Conservation (phyloP, 2,113 vertebrate genomes). For the Anthoscopus minutus region DNA sequence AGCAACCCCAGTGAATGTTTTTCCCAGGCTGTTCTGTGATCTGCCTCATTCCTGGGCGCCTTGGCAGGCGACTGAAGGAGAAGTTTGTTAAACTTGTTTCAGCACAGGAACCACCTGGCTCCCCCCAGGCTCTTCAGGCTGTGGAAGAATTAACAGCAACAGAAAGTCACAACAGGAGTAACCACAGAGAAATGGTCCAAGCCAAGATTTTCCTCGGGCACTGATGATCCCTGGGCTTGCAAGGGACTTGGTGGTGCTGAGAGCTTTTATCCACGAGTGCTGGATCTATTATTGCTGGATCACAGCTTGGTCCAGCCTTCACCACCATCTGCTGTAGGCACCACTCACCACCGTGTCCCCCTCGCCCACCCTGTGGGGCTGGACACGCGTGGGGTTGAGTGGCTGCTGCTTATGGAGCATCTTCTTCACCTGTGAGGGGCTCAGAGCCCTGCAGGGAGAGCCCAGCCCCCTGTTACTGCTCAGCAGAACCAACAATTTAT, state of each 20-base stretch:
- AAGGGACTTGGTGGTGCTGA: background rate
- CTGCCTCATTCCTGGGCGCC: background rate
- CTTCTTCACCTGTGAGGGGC: background rate
- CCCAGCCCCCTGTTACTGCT: rapidly evolving
- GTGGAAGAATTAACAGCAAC: background rate
- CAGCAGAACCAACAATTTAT: background rate
- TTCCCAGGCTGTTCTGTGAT: background rate
- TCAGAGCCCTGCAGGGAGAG: background rate
- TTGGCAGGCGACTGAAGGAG: background rate
- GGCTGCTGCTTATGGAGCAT: background rate
- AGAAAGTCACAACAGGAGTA: background rate
- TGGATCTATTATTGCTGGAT: background rate
- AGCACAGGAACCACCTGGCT: background rate
- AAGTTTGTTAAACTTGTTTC: conserved; percentile 9
- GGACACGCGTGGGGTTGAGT: rapidly evolving
- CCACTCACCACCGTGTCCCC: rapidly evolving
- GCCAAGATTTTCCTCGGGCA: background rate
- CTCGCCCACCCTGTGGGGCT: background rate
- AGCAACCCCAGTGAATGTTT: background rate
- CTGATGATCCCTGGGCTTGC: background rate
- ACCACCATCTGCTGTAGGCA: background rate
- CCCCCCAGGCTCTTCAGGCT: background rate
- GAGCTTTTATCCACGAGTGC: background rate
- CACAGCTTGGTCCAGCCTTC: background rate
- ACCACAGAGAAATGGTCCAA: rapidly evolving